Evolutionary conservation across 1,140 invertebrate genomes (phyloP).

Genomic region (Lepidurus couesii): DNA sequence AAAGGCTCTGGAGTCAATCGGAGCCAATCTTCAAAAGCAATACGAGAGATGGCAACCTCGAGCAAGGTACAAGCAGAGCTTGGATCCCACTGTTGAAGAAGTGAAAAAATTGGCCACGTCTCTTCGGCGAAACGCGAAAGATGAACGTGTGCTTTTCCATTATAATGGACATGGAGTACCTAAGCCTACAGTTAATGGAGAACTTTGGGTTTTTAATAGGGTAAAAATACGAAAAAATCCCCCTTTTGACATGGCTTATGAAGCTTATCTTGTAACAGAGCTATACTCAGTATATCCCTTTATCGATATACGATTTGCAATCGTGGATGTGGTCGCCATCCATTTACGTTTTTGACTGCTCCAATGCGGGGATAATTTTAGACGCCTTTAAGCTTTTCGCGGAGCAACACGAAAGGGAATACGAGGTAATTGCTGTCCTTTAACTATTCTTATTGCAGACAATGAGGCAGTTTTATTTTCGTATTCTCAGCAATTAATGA

Average conservation of each 20-base stretch:
- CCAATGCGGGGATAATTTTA: constrained; percentile 93
- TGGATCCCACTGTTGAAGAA: constrained; percentile 96
- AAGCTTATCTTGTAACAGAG: constrained; percentile 54
- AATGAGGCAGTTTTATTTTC: background rate
- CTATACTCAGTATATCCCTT: constrained; percentile 98
- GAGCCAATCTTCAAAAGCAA: constrained; percentile 84
- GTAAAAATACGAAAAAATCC: constrained; percentile 49
- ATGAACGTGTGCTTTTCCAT: constrained; percentile 97
- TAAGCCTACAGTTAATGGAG: constrained; percentile 93
- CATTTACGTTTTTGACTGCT: constrained; percentile 99
- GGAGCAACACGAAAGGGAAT: constrained; percentile 81
- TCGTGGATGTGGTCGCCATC: constrained; percentile 98
- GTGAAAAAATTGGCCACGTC: constrained; percentile 91
- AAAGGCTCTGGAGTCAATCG: constrained; percentile 90
- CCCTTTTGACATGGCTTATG: constrained; percentile 28
- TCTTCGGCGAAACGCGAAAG: constrained; percentile 93
- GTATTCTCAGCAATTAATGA: constrained; percentile 37
- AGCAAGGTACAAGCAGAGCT: constrained; percentile 89
- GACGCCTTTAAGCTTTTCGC: constrained; percentile 89
- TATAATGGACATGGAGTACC: constrained; percentile 99
- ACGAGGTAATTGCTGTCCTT: constrained; percentile 53
- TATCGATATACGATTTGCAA: constrained; percentile 96
- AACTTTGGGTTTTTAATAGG: constrained; percentile 99
- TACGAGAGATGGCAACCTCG: constrained; percentile 97
- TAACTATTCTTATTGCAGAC: background rate